phyloP scores from a whole-genome alignment of 2,888 invertebrate genomes.

The Netelia melanura region DNA sequence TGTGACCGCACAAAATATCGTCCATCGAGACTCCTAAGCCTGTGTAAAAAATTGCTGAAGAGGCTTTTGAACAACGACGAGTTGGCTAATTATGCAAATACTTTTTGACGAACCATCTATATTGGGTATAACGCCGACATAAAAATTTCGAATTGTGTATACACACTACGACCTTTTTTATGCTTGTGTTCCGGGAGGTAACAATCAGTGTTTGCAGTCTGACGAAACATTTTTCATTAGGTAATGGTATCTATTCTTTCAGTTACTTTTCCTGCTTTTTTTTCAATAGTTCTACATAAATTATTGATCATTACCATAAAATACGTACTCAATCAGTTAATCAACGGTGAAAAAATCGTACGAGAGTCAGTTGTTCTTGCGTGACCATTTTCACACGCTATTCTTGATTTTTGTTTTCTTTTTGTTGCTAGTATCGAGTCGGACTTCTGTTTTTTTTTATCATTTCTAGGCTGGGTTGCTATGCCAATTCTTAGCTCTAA shows the following conservation, averaged over 20 bases:
- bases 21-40: not conserved
- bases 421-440: not conserved
- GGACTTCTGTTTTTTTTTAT: not conserved
- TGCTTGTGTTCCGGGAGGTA: not conserved
- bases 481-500: not conserved
- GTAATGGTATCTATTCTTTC: slow-evolving; percentile 10
- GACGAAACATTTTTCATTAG: slow-evolving; percentile 16
- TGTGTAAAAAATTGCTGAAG: slow-evolving; percentile 3
- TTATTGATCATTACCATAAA: not conserved
- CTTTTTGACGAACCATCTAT: not conserved
- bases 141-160: not conserved
- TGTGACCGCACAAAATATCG: not conserved
- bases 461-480: not conserved
- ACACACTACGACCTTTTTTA: not conserved
- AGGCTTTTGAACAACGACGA: not conserved
- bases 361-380: not conserved
- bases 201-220: not conserved
- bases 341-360: not conserved
- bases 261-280: not conserved
- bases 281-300: not conserved
- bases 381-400: not conserved
- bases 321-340: slow-evolving; percentile 18
- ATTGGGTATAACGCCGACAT: not conserved
- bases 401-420: not conserved
- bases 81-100: slow-evolving; percentile 10